Evolutionary conservation across 2,797 vertebrate genomes (phyloP).

Genomic region (Xenops minutus): DNA sequence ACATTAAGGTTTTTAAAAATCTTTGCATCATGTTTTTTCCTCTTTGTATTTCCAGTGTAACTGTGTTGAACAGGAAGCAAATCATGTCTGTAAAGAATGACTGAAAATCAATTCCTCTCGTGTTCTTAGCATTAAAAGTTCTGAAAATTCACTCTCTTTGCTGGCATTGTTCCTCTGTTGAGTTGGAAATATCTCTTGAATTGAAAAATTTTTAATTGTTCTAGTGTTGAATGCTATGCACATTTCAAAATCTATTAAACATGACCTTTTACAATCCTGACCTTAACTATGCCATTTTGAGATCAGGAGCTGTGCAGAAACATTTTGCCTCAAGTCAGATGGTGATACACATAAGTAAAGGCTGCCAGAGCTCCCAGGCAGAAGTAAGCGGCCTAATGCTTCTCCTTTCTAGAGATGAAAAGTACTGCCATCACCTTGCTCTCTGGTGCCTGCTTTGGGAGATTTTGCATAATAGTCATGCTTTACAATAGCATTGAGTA

Average conservation of each 20-base stretch:
- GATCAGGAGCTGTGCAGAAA: neutral
- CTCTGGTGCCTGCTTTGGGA: neutral
- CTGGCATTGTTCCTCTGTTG: neutral
- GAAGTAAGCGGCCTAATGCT: neutral
- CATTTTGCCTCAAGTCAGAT: neutral
- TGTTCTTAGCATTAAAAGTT: neutral
- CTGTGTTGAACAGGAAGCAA: neutral
- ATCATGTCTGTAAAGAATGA: neutral
- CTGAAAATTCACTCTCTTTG: neutral
- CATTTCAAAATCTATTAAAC: conserved; percentile 21
- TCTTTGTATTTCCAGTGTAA: neutral
- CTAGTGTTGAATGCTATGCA: neutral
- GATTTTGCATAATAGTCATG: neutral
- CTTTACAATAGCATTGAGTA: neutral
- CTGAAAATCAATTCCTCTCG: neutral
- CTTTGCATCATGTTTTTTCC: neutral
- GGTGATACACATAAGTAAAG: neutral
- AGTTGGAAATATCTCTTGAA: neutral
- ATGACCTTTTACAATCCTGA: neutral
- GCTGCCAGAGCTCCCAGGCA: neutral
- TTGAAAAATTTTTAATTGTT: neutral
- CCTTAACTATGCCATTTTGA: neutral
- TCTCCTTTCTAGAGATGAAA: neutral
- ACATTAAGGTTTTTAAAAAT: neutral
- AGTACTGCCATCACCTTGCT: neutral